Percentiles rank a stretch among this genome's conserved stretches.
These are phyloP conservation scores for Labeo catla DNA, from an alignment of 2,113 vertebrate genomes.

Conservation along the genomic window DNA sequence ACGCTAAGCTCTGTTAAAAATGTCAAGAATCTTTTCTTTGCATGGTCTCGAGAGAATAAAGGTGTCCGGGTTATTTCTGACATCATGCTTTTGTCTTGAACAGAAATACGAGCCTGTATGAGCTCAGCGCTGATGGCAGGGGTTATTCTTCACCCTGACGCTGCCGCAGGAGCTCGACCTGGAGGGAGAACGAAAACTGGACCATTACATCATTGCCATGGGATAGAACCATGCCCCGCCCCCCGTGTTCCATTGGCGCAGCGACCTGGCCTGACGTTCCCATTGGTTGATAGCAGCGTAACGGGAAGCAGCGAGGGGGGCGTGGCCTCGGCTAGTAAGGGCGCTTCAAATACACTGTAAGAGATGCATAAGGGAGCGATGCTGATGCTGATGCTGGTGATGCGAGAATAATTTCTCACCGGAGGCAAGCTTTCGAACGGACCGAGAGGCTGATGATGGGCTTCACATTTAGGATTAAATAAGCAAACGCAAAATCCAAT, in stretches of 20 bases:
- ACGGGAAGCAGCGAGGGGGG: constrained; percentile 47
- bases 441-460: not conserved
- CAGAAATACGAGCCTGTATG: constrained; percentile 9
- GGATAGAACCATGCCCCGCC: constrained; percentile 40
- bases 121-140: constrained; percentile 41
- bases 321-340: constrained; percentile 54
- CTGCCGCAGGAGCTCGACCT: constrained; percentile 52
- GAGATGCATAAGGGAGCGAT: constrained; percentile 29
- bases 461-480: constrained; percentile 7
- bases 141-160: constrained; percentile 33
- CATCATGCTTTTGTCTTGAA: constrained; percentile 5
- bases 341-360: constrained; percentile 60
- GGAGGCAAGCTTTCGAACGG: constrained; percentile 11
- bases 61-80: not conserved
- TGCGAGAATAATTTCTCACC: constrained; percentile 25
- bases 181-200: constrained; percentile 48
- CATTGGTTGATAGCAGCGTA: constrained; percentile 56
- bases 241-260: constrained; percentile 53
- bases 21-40: not conserved
- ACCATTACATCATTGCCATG: constrained; percentile 64
- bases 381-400: constrained; percentile 31
- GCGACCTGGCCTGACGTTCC: not conserved
- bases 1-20: not conserved
- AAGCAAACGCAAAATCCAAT: not conserved
- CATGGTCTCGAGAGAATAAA: not conserved